Evolutionary conservation across 2,888 invertebrate genomes (phyloP), one percentile per base, ranked within the genome.

Genomic region (Aspidiotus rigidus): DNA sequence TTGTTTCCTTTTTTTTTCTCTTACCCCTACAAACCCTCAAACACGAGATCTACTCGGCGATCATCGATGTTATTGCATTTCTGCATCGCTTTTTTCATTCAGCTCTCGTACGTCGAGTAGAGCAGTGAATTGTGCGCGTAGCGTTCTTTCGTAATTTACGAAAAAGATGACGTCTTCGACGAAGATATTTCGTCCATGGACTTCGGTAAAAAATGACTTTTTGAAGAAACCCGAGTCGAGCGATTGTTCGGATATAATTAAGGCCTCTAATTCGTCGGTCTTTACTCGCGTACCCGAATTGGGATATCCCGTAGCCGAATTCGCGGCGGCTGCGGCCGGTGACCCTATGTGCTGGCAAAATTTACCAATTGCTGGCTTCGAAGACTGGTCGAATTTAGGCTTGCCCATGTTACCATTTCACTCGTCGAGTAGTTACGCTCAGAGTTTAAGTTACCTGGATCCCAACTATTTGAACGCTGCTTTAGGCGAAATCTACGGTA

Each of bases 401-500:
- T 16, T 53, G n/a, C 9, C 15, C 10, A 42, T 13, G 62, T 56
- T 62, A 61, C 56, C 56, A 40, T 55, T 56, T 41, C 63, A 63
- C 7, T 11, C 64, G 56, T 7, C 64, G 8, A 55, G 55, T 40
- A 57, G 28, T 40, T 42, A 59, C 42, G 66, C 59, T n/a, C 66
- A 66, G 49, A 66, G 49, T 66, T 59, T 66, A n/a, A 66, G 66
- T 66, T 66, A 66, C 66, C 66, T 66, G 11, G 66, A 66, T 59
- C 66, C 66, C 42, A 44, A 57, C 11, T 66, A 66, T 49, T 13
- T 66, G 40, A 57, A 44, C 49, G 28, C 39, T 2, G 66, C 66
- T 5, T 66, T 66, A 39, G 49, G 62, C 17, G 69, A 62, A n/a
- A 56, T 62, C 16, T 81, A 81, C 70, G 81, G 81, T 74, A 28